phyloP scores from a whole-genome alignment of 1,140 invertebrate species.

The Myzus persicae region DNA sequence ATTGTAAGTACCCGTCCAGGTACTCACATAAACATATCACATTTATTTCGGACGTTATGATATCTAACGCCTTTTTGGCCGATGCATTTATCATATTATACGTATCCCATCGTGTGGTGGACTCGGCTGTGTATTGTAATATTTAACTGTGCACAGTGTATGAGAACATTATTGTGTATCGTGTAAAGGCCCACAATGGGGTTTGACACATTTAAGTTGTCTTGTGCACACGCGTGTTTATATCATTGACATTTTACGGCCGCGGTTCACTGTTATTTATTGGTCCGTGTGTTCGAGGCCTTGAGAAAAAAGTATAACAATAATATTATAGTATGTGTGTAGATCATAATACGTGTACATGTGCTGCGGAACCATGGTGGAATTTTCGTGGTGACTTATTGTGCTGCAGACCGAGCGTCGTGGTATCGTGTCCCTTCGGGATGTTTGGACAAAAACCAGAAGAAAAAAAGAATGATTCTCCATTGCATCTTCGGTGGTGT shows the following conservation, averaged over 20 bases:
- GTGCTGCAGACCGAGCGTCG: not conserved
- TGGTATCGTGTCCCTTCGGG: not conserved
- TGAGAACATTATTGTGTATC: slow-evolving; percentile 40
- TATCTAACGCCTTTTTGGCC: slow-evolving; percentile 6
- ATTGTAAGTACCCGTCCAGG: not conserved
- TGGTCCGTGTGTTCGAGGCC: not conserved
- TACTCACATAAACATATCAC: not conserved
- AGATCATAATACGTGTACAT: slow-evolving; percentile 2
- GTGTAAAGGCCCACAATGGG: not conserved
- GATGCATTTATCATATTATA: not conserved
- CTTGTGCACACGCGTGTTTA: not conserved
- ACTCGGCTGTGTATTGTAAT: not conserved
- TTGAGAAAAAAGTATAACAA: slow-evolving; percentile 21
- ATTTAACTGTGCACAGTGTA: not conserved
- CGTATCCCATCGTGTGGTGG: not conserved
- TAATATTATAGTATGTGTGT: not conserved
- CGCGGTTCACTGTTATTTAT: slow-evolving; percentile 43
- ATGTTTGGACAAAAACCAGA: not conserved
- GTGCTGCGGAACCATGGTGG: not conserved
- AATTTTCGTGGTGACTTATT: not conserved
- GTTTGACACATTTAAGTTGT: slow-evolving; percentile 14
- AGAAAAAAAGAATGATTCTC: not conserved
- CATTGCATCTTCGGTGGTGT: not conserved
- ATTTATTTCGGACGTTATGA: not conserved
- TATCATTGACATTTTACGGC: slow-evolving; percentile 55